Evolutionary conservation across 2,888 invertebrate species (phyloP).

Genomic region (Drosophila paramelanica): DNA sequence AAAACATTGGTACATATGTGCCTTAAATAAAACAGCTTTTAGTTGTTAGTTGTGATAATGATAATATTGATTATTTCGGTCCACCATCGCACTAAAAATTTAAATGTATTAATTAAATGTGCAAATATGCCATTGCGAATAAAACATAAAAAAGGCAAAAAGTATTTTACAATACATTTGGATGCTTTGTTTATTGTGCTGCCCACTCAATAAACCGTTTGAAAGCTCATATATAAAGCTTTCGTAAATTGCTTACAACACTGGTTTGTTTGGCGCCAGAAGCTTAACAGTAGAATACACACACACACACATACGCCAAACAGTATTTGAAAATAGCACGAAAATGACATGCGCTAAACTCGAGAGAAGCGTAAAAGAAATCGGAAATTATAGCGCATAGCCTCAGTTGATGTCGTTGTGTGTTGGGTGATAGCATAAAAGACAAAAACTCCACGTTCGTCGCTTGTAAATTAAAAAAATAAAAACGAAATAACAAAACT

Average conservation of each 20-base stretch:
- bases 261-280: slow-evolving; percentile 49
- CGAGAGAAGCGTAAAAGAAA: slow-evolving; percentile 48
- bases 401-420: slow-evolving; percentile 72
- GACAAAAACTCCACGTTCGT: slow-evolving; percentile 41
- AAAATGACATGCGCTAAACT: slow-evolving; percentile 54
- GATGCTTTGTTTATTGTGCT: neutral
- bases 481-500: slow-evolving; percentile 29
- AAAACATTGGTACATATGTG: too few species aligned
- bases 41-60: too few species aligned
- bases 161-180: too few species aligned
- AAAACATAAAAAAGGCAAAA: too few species aligned
- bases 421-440: slow-evolving; percentile 64
- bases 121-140: too few species aligned
- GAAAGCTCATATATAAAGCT: slow-evolving; percentile 22
- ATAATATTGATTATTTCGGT: too few species aligned
- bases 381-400: slow-evolving; percentile 61
- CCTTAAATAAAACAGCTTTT: too few species aligned
- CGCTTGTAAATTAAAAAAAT: slow-evolving; percentile 16
- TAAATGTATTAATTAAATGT: too few species aligned
- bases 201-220: slow-evolving; percentile 6
- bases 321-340: slow-evolving; percentile 48
- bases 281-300: slow-evolving; percentile 33
- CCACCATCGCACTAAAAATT: too few species aligned
- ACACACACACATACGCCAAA: neutral
- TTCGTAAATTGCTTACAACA: slow-evolving; percentile 18